These are phyloP conservation scores for Bovichtus variegatus DNA, from an alignment of 2,797 vertebrate species.

Conservation along the genomic window DNA sequence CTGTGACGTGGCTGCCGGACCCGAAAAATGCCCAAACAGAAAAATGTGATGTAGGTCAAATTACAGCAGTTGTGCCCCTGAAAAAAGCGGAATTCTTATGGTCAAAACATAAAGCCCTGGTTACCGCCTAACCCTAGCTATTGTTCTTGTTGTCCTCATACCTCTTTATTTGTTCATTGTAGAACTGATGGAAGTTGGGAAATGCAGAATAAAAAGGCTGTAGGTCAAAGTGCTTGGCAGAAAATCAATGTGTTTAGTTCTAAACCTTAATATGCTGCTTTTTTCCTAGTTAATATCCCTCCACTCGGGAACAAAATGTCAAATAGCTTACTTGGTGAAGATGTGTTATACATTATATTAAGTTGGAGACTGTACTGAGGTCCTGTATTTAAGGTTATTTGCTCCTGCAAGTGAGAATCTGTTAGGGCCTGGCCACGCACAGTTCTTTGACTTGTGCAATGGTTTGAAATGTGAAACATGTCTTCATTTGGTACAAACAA, in stretches of 20 bases:
- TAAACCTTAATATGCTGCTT: slow-evolving; percentile 34
- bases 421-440: slow-evolving; percentile 58
- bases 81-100: slow-evolving; percentile 90
- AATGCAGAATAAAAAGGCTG: slow-evolving; percentile 50
- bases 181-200: slow-evolving; percentile 46
- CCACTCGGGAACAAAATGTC: slow-evolving; percentile 36
- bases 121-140: slow-evolving; percentile 81
- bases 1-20: slow-evolving; percentile 92
- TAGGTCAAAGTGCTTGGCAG: slow-evolving; percentile 38
- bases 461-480: slow-evolving; percentile 61
- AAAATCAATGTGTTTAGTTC: slow-evolving; percentile 48
- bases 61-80: slow-evolving; percentile 88
- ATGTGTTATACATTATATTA: slow-evolving; percentile 52
- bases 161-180: slow-evolving; percentile 58
- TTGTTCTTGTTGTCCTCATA: slow-evolving; percentile 60
- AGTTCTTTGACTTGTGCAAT: slow-evolving; percentile 63
- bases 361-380: slow-evolving; percentile 22
- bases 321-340: slow-evolving; percentile 42
- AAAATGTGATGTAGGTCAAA: slow-evolving; percentile 96
- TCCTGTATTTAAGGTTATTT: slow-evolving; percentile 48
- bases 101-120: slow-evolving; percentile 88
- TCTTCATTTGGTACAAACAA: slow-evolving; percentile 65
- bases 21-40: slow-evolving; percentile 95
- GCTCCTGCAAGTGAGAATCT: slow-evolving; percentile 43
- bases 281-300: slow-evolving; percentile 21